Base-by-base conservation (phyloP, 2,888 invertebrate genomes). In the Terebella lapidaria region DNA sequence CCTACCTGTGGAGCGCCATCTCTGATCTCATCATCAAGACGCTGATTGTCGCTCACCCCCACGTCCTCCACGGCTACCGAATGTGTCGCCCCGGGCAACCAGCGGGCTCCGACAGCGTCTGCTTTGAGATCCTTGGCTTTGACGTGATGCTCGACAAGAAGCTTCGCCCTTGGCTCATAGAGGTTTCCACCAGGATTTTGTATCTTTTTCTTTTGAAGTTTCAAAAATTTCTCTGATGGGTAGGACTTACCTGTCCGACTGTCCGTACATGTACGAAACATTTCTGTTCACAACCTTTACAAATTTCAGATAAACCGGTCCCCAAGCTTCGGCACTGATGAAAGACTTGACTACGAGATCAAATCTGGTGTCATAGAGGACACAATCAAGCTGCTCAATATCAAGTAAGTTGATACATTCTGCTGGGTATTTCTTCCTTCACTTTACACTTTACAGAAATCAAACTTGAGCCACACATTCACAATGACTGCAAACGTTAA, bases 111-210 rank as follows among this genome's bases (percentile, higher is more conserved):
- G 78, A 78, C 61, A 77, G 77, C 67, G 81, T 81, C 35, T 81
- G 81, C 66, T 81, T 80, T 61, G 81, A 81, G 66, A 70, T 81
- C 59, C 73, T 81, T 1, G 81, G 81, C 29, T 80, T 81, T 68
- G 81, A 81, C 63, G 74, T 81, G 56, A 69, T 81, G 58, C 70
- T 81, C 51, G 80, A 81, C 65, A 63, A 73, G 27, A 78, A 80
- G 57, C 67, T 80, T 51, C 69, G 72, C 53, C 81, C 81, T 10
- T 81, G 80, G 80, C 63, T 81, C n/a, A 62, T 81, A 25, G 81
- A 81, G 73, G 80, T 79, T 66, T n/a, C n/a, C n/a, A n/a, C n/a
- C 62, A 22, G 18, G 15, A 27, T 27, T 46, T 53, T 5, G 4
- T 3, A 24, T 26, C 15, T 52, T 22, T 28, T 56, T 56, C 24